phyloP scores from a whole-genome alignment of 92 coral and sea anemone genomes.

The Blastomussa wellsi region DNA sequence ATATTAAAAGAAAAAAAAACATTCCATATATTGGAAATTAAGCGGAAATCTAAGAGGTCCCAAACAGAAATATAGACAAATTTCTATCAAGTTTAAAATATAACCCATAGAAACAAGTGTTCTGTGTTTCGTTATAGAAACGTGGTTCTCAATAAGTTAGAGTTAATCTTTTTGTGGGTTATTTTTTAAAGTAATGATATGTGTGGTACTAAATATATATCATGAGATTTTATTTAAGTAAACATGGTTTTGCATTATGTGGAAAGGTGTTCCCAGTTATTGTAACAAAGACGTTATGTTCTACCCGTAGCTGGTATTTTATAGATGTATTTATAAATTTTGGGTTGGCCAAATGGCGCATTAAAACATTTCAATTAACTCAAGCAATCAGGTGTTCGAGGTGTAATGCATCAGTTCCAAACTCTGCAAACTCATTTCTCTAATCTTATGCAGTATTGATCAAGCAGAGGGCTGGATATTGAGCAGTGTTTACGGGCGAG shows the following conservation, averaged over 20 bases:
- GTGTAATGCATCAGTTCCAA: too few relatives aligned
- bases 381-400: not conserved
- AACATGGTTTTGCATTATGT: not conserved
- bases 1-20: not conserved
- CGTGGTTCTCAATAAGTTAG: not conserved
- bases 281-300: not conserved
- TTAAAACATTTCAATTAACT: slow-evolving; percentile 3
- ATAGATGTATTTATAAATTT: slow-evolving; percentile 28
- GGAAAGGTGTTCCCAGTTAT: not conserved
- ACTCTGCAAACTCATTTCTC: too few relatives aligned
- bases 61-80: not conserved
- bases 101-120: not conserved
- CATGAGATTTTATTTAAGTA: slow-evolving; percentile 24
- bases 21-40: not conserved
- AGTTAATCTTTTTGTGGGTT: not conserved
- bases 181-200: not conserved
- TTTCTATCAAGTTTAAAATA: not conserved
- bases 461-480: too few relatives aligned
- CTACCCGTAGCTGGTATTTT: slow-evolving; percentile 12
- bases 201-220: not conserved
- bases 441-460: too few relatives aligned
- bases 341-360: slow-evolving; percentile 6
- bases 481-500: too few relatives aligned
- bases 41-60: not conserved
- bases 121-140: not conserved